Conservation (phyloP, 2,113 vertebrate species). For the Thamnaconus septentrionalis region DNA sequence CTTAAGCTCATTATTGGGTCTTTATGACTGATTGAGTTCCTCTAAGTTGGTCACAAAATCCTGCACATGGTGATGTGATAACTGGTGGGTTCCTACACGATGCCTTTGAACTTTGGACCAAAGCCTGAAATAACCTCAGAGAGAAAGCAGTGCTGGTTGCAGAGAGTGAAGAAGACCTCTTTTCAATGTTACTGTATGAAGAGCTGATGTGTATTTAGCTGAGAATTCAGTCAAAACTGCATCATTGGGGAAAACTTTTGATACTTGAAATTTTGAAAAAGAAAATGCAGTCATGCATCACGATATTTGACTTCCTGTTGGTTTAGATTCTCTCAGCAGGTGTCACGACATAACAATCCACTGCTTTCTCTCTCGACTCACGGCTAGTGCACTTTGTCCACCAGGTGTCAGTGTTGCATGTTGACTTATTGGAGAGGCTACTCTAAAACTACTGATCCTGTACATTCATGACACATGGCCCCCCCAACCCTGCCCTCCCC, state of each 20-base stretch:
- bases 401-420: constrained; percentile 65
- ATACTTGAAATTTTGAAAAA: no score
- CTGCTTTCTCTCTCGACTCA: constrained; percentile 43
- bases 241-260: no score
- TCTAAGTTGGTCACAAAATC: constrained; percentile 25
- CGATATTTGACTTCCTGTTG: no score
- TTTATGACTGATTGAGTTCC: constrained; percentile 27
- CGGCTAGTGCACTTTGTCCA: constrained; percentile 45
- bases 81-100: constrained; percentile 30
- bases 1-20: constrained; percentile 10
- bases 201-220: background rate
- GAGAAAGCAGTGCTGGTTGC: constrained; percentile 47
- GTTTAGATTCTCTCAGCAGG: no score
- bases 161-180: background rate
- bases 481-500: no score
- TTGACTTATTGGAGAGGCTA: constrained; percentile 47
- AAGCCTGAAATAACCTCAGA: constrained; percentile 37
- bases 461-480: constrained; percentile 1
- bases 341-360: constrained; percentile 1
- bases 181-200: background rate
- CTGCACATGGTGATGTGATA: constrained; percentile 36
- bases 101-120: constrained; percentile 30
- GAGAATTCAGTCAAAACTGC: background rate
- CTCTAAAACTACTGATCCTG: constrained; percentile 49
- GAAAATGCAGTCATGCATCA: no score